Conservation (phyloP, 2,888 invertebrate species). For the Vesta saturnalis region DNA sequence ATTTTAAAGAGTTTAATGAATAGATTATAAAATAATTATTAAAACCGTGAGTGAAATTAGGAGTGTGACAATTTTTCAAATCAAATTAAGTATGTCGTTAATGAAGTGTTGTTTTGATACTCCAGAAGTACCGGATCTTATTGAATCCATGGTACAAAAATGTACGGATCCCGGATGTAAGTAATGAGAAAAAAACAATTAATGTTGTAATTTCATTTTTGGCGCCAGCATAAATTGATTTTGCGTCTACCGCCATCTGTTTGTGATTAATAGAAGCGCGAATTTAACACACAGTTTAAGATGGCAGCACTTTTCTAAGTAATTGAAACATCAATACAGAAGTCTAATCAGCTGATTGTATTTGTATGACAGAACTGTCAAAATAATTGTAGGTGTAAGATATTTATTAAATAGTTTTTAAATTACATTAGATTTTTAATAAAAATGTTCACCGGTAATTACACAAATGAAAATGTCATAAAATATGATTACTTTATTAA, state of each 20-base stretch:
- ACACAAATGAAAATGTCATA: not conserved
- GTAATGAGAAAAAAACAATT: conserved; percentile 58
- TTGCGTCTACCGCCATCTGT: conserved; percentile 4
- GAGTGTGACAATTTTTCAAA: not conserved
- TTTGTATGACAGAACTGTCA: not conserved
- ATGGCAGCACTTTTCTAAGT: conserved; percentile 4
- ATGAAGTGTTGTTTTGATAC: conserved; percentile 85
- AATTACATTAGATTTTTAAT: conserved; percentile 2
- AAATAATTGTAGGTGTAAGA: not conserved
- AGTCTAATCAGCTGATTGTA: not conserved
- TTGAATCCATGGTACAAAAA: conserved; percentile 80
- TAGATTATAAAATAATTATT: no score
- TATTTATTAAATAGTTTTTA: not conserved
- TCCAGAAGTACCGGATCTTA: conserved; percentile 76
- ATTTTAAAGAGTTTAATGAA: no score
- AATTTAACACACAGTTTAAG: not conserved
- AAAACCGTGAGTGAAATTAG: no score
- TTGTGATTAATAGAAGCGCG: not conserved
- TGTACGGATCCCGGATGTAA: conserved; percentile 86
- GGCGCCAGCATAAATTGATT: conserved; percentile 20
- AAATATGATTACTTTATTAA: not conserved
- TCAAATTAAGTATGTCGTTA: conserved; percentile 69
- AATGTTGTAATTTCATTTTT: conserved; percentile 16
- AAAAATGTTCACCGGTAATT: conserved; percentile 30
- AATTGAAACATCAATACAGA: not conserved